Conservation (phyloP, 2,888 invertebrate genomes). For the Bedellia somnulentella region DNA sequence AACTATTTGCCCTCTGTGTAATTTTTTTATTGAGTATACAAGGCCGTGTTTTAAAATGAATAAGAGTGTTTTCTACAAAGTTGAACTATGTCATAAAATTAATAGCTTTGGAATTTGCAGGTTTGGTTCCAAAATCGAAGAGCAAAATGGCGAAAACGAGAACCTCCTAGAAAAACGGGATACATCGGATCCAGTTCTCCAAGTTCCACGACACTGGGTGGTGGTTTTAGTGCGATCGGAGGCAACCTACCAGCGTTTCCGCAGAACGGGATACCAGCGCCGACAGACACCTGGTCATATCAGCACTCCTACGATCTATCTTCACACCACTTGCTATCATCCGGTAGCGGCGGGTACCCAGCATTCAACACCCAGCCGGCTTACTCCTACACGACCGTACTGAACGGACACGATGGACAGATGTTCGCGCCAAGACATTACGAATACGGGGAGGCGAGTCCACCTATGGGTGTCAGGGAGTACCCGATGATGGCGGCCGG, state of each 20-base stretch:
- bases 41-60: no score
- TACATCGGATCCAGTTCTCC: slow-evolving; percentile 72
- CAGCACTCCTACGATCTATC: slow-evolving; percentile 77
- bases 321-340: slow-evolving; percentile 74
- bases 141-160: slow-evolving; percentile 93
- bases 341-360: slow-evolving; percentile 67
- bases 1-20: no score
- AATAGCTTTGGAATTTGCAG: no score
- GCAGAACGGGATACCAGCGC: slow-evolving; percentile 64
- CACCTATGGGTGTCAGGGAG: slow-evolving; percentile 64
- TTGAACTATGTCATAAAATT: no score
- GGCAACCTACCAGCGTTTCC: slow-evolving; percentile 57
- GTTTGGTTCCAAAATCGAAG: slow-evolving; percentile 91
- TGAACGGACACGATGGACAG: slow-evolving; percentile 74
- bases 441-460: slow-evolving; percentile 64
- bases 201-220: slow-evolving; percentile 67
- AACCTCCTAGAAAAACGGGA: slow-evolving; percentile 88
- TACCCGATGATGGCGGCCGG: slow-evolving; percentile 68
- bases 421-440: slow-evolving; percentile 69
- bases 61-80: no score
- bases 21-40: no score
- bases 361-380: slow-evolving; percentile 64
- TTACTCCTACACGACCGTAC: slow-evolving; percentile 67
- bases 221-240: slow-evolving; percentile 57
- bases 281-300: slow-evolving; percentile 80